Evolutionary conservation across 2,797 vertebrate species (phyloP).

Genomic region (Tachyglossus aculeatus): DNA sequence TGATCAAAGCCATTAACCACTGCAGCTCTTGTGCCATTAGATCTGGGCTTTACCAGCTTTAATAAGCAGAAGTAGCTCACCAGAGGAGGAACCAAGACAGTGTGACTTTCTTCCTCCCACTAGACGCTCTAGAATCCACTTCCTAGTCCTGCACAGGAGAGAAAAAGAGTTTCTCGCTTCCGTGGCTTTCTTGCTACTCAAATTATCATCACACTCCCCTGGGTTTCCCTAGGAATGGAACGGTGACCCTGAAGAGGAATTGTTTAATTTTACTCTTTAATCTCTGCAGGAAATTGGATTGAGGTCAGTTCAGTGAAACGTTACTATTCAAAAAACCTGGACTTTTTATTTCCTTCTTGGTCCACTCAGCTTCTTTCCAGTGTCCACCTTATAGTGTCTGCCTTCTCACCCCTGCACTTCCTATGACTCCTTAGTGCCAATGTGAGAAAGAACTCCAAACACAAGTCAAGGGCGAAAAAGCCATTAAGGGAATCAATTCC

Average conservation of each 20-base stretch:
- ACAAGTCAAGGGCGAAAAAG: no score
- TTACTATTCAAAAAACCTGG: constrained; percentile 37
- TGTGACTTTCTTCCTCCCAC: not conserved
- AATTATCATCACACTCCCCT: constrained; percentile 47
- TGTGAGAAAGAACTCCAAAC: no score
- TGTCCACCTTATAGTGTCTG: constrained; percentile 4
- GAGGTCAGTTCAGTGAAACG: constrained; percentile 30
- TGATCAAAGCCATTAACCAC: no score
- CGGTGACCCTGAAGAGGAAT: constrained; percentile 24
- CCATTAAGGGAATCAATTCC: no score
- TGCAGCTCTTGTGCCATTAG: no score
- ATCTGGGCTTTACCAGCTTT: not conserved
- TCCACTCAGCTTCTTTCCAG: constrained; percentile 32
- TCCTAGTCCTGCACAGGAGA: constrained; percentile 39
- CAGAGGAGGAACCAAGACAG: not conserved
- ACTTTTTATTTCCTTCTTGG: constrained; percentile 47
- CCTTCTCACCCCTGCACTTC: no score
- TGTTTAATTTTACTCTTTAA: constrained; percentile 41
- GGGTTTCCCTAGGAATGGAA: constrained; percentile 47
- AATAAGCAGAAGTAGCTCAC: not conserved
- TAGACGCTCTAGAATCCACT: not conserved
- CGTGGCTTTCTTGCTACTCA: constrained; percentile 46
- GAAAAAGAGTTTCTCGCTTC: constrained; percentile 50
- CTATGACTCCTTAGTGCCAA: no score
- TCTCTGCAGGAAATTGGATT: constrained; percentile 32